These are phyloP conservation scores for Homarus americanus DNA, from an alignment of 1,140 invertebrate genomes.

Conservation along the genomic window DNA sequence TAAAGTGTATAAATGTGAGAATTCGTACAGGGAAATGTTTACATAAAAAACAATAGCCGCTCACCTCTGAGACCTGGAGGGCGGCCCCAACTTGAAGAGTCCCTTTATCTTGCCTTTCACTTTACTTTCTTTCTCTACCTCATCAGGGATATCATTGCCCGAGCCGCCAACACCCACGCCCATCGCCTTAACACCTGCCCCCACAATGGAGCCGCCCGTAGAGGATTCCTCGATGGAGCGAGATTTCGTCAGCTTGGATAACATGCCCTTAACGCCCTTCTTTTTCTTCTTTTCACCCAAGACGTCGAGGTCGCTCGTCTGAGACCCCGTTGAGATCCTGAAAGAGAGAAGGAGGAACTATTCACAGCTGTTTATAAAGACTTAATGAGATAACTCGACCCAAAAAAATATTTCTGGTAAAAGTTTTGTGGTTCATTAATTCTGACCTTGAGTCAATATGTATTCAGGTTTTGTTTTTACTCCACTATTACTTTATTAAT, in stretches of 20 bases:
- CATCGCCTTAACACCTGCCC: constrained; percentile 80
- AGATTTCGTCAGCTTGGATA: constrained; percentile 91
- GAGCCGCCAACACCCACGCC: constrained; percentile 86
- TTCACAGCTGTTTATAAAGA: too few species aligned
- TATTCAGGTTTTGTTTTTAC: too few species aligned
- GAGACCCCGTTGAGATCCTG: constrained; percentile 88
- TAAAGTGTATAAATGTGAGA: too few species aligned
- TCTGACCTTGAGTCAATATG: too few species aligned
- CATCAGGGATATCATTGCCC: constrained; percentile 78
- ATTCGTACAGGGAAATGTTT: too few species aligned
- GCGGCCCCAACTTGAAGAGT: constrained; percentile 87
- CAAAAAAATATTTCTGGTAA: too few species aligned
- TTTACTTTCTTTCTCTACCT: constrained; percentile 82
- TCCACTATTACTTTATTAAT: too few species aligned
- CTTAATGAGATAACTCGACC: too few species aligned
- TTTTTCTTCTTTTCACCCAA: constrained; percentile 87
- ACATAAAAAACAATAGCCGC: not conserved
- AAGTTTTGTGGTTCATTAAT: too few species aligned
- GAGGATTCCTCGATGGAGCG: constrained; percentile 84
- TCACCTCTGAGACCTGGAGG: constrained; percentile 84
- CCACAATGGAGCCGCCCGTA: constrained; percentile 76
- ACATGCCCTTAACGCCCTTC: constrained; percentile 89
- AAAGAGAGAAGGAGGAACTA: not conserved
- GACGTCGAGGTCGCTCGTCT: constrained; percentile 88
- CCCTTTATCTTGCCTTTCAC: constrained; percentile 88